Evolutionary conservation across 2,797 vertebrate species (phyloP), one percentile per base, ranked within the genome.

Genomic region (Echiichthys vipera): DNA sequence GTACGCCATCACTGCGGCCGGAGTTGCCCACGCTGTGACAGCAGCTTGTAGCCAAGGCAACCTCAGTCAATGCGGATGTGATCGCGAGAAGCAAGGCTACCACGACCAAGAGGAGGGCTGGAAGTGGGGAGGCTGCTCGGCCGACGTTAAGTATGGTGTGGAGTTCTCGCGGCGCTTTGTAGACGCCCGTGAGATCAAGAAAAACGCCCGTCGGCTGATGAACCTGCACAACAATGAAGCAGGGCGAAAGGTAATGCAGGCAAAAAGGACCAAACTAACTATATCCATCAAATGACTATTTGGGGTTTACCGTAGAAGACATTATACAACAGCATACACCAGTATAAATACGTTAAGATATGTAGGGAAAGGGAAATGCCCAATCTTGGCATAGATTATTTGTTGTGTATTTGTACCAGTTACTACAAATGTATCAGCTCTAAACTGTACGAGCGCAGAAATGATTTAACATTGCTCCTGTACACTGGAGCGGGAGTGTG

Each of bases 171-270:
- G 96, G 47, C 97, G 96, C 89, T 99, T 99, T 71, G 97, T 99
- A 54, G 98, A 99, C 22, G 98, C 98, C 59, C 95, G 98, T 0
- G 98, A 99, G 94, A 97, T 99, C 76, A 98, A 96, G 94, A 98
- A 99, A 92, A 99, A 97, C 25, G 97, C 98, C 15, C 93, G 98
- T 29, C 95, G 98, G 70, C 96, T 99, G 82, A 99, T 99, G 98
- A 99, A 99, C 94, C 96, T 99, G 76, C 98, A 99, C 95, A 99
- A 99, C 94, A 99, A 99, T 15, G 97, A 99, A 90, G 98, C 97
- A 1, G 98, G 98, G 87, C 94, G 98, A 92, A 99, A 99, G 97
- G 98, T 99, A 96, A 65, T 0, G 3, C 5, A 0, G 40, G 9
- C 7, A 30, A 8, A n/a, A 64, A 36, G 24, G 1, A n/a, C 9